Evolutionary conservation across 2,113 vertebrate genomes (phyloP).

Genomic region (Pterocles burchelli): DNA sequence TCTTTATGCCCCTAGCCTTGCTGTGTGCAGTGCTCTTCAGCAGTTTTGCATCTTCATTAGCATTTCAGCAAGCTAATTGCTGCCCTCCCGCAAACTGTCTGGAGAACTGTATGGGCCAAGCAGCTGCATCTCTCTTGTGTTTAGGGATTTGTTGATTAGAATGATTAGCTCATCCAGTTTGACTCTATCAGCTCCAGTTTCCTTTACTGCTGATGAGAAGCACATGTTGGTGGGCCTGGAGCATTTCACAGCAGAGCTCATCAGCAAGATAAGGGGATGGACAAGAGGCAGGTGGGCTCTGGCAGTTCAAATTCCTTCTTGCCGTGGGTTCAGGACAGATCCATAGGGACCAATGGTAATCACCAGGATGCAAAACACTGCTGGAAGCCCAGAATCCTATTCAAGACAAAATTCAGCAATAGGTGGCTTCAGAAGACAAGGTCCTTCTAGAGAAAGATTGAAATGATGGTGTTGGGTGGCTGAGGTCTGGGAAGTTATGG

Average conservation of each 20-base stretch:
- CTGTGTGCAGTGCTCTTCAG: neutral
- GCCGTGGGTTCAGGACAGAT: neutral
- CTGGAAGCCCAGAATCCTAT: neutral
- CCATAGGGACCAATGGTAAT: neutral
- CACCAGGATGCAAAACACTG: neutral
- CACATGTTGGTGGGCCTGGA: slow-evolving; percentile 25
- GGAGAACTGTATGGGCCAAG: neutral
- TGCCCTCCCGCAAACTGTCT: neutral
- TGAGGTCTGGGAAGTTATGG: neutral
- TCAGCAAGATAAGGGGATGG: neutral
- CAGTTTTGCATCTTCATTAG: neutral
- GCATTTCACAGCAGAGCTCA: neutral
- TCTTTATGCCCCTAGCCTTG: neutral
- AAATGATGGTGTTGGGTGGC: neutral
- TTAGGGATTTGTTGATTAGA: slow-evolving; percentile 50
- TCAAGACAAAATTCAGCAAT: neutral
- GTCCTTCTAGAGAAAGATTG: neutral
- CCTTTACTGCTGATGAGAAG: slow-evolving; percentile 39
- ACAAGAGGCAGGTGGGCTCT: neutral
- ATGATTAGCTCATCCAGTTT: slow-evolving; percentile 31
- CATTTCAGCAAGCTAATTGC: slow-evolving; percentile 23
- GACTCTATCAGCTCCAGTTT: slow-evolving; percentile 7
- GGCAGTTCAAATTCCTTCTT: neutral
- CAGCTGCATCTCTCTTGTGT: slow-evolving; percentile 15
- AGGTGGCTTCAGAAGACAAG: neutral